Evolutionary conservation across 2,113 vertebrate genomes (phyloP), one percentile per base, ranked within the genome.

Genomic region (Acinonyx jubatus): DNA sequence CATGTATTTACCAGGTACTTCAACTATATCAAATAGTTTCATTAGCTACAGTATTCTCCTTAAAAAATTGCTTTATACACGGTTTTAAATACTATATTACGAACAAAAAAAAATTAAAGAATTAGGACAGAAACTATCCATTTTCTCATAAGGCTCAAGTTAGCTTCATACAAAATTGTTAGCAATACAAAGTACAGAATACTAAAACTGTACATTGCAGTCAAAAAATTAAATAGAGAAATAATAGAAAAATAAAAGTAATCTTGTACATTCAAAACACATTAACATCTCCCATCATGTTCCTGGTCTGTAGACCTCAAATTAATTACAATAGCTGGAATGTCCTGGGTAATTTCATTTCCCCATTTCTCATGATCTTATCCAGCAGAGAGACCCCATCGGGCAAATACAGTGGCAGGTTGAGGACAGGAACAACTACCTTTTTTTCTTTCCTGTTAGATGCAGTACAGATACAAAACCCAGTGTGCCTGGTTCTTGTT

Each of bases 201-300:
- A 50, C 31, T 38, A 18, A 81, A 69, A 19, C 25, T 79, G 31
- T 9, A 89, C 57, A 93, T 71, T 68, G 91, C 16, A 91, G 52
- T 50, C 23, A 84, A 63, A 95, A 61, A 92, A 86, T 91, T 63
- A 91, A 81, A 73, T 71, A 48, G 73, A 89, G 14, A 91, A 89
- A 55, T 63, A 91, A 86, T 11, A 73, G 50, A 27, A 73, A 36
- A 79, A 81, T 41, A 82, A 15, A 95, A 84, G 65, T 52, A 21
- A 78, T 36, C 14, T 23, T 41, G 3, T 82, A 74, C 14, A 33
- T 66, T 95, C 13, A 79, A 73, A 78, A 89, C 89, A 78, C 23
- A 71, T 68, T 82, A 57, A 84, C 61, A 66, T 68, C 19, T 73
- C 66, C 25, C 33, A 48, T 41, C 27, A 33, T 31, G 31, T 68